A percentile compares a stretch with the other conserved stretches of the same genome.
Conservation (phyloP, 2,113 vertebrate species). For the Ondatra zibethicus region DNA sequence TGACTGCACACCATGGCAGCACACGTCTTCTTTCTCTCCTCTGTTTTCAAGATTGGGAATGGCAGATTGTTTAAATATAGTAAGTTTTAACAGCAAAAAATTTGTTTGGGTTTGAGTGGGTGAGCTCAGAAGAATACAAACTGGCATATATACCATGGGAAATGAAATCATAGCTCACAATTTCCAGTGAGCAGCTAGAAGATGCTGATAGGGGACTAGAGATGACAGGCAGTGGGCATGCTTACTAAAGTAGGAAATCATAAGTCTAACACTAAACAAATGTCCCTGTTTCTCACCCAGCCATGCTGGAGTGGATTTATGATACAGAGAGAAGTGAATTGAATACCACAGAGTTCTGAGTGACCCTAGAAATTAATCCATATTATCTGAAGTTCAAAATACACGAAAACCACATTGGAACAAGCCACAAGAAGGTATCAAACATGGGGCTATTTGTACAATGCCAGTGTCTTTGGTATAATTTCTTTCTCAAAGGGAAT, state of each 20-base stretch:
- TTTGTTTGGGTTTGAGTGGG: conserved; percentile 66
- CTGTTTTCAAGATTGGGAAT: conserved; percentile 51
- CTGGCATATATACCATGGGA: background rate
- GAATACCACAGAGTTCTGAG: background rate
- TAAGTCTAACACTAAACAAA: background rate
- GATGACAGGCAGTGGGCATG: background rate
- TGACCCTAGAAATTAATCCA: background rate
- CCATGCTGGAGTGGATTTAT: background rate
- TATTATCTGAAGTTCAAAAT: background rate
- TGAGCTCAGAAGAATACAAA: conserved; percentile 58
- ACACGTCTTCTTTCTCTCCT: background rate
- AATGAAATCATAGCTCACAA: conserved; percentile 27
- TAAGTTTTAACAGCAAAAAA: conserved; percentile 51
- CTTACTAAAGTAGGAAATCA: background rate
- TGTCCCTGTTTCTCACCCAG: background rate
- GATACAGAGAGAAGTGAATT: background rate
- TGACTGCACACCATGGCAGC: background rate
- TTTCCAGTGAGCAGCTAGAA: background rate
- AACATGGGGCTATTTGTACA: background rate
- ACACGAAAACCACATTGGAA: background rate
- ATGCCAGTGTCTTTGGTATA: conserved; percentile 10
- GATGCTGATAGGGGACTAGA: background rate
- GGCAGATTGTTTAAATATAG: conserved; percentile 48
- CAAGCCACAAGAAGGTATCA: background rate
- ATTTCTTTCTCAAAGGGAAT: conserved; percentile 45